These are phyloP conservation scores for Tiaroga cobitis DNA, from an alignment of 2,797 vertebrate species.

Conservation along the genomic window DNA sequence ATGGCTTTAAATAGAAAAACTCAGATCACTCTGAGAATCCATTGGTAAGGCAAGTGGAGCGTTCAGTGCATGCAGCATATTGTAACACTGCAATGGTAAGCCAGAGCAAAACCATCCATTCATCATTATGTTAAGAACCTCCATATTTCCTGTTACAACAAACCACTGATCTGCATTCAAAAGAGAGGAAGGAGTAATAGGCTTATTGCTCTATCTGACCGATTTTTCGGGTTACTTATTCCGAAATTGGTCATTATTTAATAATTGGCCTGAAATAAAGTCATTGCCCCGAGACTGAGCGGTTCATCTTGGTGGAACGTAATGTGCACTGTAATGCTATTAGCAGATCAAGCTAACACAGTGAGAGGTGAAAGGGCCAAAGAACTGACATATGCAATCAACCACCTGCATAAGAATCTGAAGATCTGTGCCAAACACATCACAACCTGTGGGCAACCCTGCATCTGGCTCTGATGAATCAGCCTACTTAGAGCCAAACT, in stretches of 20 bases:
- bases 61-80: constrained; percentile 63
- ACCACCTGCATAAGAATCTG: constrained; percentile 45
- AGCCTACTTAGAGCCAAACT: constrained; percentile 51
- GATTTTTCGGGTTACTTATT: constrained; percentile 66
- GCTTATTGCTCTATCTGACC: constrained; percentile 48
- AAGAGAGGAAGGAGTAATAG: constrained; percentile 9
- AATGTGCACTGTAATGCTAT: constrained; percentile 55
- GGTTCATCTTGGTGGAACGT: constrained; percentile 59
- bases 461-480: constrained; percentile 52
- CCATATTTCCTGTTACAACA: constrained; percentile 69
- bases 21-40: constrained; percentile 65
- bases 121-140: constrained; percentile 70
- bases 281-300: constrained; percentile 66
- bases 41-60: constrained; percentile 63
- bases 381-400: constrained; percentile 52
- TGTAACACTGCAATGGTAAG: constrained; percentile 75
- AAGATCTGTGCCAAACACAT: constrained; percentile 51
- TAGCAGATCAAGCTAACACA: constrained; percentile 40
- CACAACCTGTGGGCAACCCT: constrained; percentile 41
- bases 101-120: constrained; percentile 72
- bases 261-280: constrained; percentile 73
- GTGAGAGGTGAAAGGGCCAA: constrained; percentile 41
- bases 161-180: constrained; percentile 42
- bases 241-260: constrained; percentile 72
- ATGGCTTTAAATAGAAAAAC: constrained; percentile 79